These are phyloP conservation scores for Augiades crinisus DNA, from an alignment of 2,888 invertebrate species.

Conservation along the genomic window DNA sequence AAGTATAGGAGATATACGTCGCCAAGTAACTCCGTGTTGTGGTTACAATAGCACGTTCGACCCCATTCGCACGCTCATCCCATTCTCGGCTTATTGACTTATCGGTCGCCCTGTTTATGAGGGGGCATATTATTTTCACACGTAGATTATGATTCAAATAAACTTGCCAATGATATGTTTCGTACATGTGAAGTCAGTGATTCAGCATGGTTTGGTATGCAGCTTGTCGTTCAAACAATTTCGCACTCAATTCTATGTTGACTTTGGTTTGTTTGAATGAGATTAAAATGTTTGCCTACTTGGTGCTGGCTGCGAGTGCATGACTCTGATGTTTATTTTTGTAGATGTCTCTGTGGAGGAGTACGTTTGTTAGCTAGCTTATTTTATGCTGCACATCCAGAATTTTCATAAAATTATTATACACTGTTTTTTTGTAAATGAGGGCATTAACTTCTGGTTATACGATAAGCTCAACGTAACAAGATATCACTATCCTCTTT, in stretches of 20 bases:
- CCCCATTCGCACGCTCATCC: constrained; percentile 74
- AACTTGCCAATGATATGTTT: constrained; percentile 18
- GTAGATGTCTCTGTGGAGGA: constrained; percentile 1
- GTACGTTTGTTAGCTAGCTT: neutral
- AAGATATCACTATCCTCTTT: too few relatives aligned
- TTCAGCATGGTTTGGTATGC: constrained; percentile 16
- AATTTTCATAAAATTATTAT: neutral
- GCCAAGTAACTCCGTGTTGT: constrained; percentile 50
- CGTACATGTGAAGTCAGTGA: constrained; percentile 11
- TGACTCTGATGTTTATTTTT: constrained; percentile 20
- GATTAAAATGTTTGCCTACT: constrained; percentile 25
- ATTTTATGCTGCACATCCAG: neutral
- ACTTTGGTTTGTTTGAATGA: constrained; percentile 19
- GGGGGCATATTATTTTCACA: constrained; percentile 55
- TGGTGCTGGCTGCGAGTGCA: constrained; percentile 9
- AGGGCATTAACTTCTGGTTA: too few relatives aligned
- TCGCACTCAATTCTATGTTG: constrained; percentile 20
- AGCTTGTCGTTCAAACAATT: constrained; percentile 12
- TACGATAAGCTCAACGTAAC: too few relatives aligned
- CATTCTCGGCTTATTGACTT: constrained; percentile 69
- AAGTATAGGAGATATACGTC: constrained; percentile 53
- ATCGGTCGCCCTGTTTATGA: constrained; percentile 56
- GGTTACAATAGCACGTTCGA: constrained; percentile 67
- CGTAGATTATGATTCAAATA: constrained; percentile 22
- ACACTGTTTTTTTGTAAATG: too few relatives aligned